Evolutionary conservation across 2,113 vertebrate species (phyloP), one percentile per base, ranked within the genome.

Genomic region (Motacilla alba): DNA sequence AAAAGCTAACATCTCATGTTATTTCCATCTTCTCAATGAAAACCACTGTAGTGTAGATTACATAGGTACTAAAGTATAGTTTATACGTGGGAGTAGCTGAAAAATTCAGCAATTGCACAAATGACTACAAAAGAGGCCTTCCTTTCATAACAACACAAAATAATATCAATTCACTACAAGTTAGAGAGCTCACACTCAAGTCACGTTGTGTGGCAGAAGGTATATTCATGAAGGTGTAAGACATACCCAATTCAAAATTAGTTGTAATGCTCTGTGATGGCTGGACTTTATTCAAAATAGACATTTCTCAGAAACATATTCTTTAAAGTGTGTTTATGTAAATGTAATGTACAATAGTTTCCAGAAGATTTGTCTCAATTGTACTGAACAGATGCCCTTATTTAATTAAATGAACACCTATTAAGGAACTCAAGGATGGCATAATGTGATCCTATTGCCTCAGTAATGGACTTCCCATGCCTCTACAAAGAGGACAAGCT

Each of bases 11-110:
- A 43, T 87, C 73, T 92, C 43, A 7, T 55, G 41, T 83, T 84
- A 79, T 95, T 95, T 96, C 81, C 81, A 84, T 91, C 49, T 91
- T 78, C 59, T 89, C 53, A 84, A 49, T 73, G 69, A 95, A 93
- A 94, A 76, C n/a, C 31, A 46, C 66, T 64, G 24, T n/a, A 67
- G 52, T 26, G 15, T 60, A 64, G 49, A 75, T 84, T 64, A 52
- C 4, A 15, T 44, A 53, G 23, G 22, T 52, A 87, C 15, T 89
- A 60, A 73, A 69, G 33, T 22, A 75, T 6, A 63, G 43, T 6
- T 78, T 66, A 24, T 60, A 37, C 0, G 0, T 23, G 68, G 39
- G 60, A 92, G 22, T 49, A 92, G 24, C 44, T 66, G 43, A 82
- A 79, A 81, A 81, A 35, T 56, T 67, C 64, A 80, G 30, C 59